These are phyloP conservation scores for Chrysochloris asiatica DNA, from an alignment of 2,113 vertebrate species.

Conservation along the genomic window DNA sequence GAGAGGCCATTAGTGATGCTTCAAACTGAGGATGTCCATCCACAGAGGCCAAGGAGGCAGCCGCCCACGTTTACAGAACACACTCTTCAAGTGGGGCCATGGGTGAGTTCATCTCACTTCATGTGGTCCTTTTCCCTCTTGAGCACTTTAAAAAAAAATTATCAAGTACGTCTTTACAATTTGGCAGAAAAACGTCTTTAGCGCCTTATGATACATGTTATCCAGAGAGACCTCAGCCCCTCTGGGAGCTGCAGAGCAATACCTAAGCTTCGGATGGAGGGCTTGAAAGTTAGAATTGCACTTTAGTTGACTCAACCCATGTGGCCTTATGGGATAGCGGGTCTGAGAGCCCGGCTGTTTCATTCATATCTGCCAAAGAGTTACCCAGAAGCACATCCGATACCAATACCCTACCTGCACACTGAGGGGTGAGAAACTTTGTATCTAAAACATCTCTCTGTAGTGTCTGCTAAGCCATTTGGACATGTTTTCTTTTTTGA, in stretches of 20 bases:
- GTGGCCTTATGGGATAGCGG: conserved; percentile 39
- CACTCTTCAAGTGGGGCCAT: neutral
- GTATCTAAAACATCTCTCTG: conserved; percentile 54
- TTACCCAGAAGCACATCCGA: conserved; percentile 56
- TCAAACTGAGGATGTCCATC: rapidly evolving
- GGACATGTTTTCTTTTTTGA: conserved; percentile 49
- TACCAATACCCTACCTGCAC: neutral
- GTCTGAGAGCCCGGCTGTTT: conserved; percentile 62
- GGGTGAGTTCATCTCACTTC: neutral
- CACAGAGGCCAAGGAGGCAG: neutral
- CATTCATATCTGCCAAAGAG: conserved; percentile 80
- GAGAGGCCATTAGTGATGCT: neutral
- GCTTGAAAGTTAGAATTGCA: conserved; percentile 64
- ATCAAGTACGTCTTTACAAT: neutral
- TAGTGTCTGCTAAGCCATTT: conserved; percentile 6
- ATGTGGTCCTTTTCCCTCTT: too few species aligned
- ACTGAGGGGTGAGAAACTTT: neutral
- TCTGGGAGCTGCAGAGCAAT: neutral
- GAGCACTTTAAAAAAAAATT: conserved; percentile 50
- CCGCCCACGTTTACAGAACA: neutral
- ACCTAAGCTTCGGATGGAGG: neutral
- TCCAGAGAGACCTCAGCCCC: neutral
- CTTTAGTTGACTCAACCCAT: conserved; percentile 61
- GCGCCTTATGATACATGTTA: neutral
- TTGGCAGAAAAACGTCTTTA: neutral